These are phyloP conservation scores for Apodemus agrarius DNA, from an alignment of 2,797 vertebrate species.

Conservation along the genomic window DNA sequence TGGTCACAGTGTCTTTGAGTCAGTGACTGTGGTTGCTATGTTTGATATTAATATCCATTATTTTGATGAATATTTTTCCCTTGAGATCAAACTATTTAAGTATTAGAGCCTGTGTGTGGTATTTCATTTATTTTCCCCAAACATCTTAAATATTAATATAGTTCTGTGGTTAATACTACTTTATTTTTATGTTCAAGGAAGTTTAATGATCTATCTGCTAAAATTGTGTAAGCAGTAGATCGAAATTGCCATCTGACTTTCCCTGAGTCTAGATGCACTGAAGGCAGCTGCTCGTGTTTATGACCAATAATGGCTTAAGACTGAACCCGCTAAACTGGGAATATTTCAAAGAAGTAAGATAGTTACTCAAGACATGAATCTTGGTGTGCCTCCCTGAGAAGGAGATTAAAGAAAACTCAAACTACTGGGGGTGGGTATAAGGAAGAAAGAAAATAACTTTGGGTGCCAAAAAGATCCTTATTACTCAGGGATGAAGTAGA, in stretches of 20 bases:
- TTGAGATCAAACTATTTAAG: background rate
- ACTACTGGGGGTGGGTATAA: background rate
- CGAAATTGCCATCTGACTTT: background rate
- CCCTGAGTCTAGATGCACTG: background rate
- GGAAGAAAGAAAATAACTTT: background rate
- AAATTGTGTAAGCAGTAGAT: background rate
- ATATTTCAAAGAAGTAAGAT: background rate
- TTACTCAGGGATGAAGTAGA: background rate
- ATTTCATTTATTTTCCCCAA: background rate
- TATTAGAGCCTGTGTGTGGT: background rate
- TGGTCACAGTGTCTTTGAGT: background rate
- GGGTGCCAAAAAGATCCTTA: background rate
- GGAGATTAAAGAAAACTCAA: background rate
- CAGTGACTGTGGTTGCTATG: background rate
- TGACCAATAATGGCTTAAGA: background rate
- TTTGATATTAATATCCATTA: background rate
- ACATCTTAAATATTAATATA: background rate
- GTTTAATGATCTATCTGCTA: background rate
- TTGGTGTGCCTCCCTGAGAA: background rate
- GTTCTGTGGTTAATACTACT: background rate
- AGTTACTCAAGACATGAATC: background rate
- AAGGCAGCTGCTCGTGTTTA: background rate
- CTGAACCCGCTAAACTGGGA: background rate
- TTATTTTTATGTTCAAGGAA: background rate
- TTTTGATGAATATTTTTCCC: constrained; percentile 11